These are phyloP conservation scores for Tenebrosternarchus preto DNA, from an alignment of 2,113 vertebrate genomes.

Conservation along the genomic window DNA sequence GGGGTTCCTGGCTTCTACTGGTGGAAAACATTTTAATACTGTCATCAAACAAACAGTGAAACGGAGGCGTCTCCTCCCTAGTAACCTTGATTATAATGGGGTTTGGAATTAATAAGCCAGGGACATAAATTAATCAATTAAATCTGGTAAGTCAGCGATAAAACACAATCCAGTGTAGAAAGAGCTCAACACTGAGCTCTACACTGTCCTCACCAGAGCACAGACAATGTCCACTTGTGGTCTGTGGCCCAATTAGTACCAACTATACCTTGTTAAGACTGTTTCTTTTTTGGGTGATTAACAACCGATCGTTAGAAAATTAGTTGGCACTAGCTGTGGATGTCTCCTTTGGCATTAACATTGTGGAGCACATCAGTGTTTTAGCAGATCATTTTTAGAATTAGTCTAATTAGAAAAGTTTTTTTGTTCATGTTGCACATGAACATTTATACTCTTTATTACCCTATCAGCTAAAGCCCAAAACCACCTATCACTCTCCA, in stretches of 20 bases:
- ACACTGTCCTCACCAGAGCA: conserved; percentile 40
- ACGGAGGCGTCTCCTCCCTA: conserved; percentile 34
- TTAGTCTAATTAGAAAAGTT: no score
- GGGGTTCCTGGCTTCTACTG: conserved; percentile 7
- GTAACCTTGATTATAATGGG: conserved; percentile 54
- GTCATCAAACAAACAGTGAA: conserved; percentile 17
- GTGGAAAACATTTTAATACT: neutral
- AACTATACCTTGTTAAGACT: neutral
- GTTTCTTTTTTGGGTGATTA: neutral
- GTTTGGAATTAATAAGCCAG: conserved; percentile 42
- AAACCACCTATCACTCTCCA: no score
- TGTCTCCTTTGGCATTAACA: no score
- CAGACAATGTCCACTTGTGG: neutral
- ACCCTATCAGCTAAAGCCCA: no score
- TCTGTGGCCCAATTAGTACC: neutral
- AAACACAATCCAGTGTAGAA: conserved; percentile 52
- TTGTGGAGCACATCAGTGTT: no score
- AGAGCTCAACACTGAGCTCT: conserved; percentile 41
- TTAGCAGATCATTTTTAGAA: no score
- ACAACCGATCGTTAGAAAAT: neutral
- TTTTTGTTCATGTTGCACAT: no score
- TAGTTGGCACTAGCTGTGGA: no score
- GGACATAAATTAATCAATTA: conserved; percentile 62
- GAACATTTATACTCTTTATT: no score
- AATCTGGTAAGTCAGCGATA: conserved; percentile 49